A percentile compares a stretch with the other conserved stretches of the same genome.
These are phyloP conservation scores for Aelia acuminata DNA, from an alignment of 2,888 invertebrate species.

Conservation along the genomic window DNA sequence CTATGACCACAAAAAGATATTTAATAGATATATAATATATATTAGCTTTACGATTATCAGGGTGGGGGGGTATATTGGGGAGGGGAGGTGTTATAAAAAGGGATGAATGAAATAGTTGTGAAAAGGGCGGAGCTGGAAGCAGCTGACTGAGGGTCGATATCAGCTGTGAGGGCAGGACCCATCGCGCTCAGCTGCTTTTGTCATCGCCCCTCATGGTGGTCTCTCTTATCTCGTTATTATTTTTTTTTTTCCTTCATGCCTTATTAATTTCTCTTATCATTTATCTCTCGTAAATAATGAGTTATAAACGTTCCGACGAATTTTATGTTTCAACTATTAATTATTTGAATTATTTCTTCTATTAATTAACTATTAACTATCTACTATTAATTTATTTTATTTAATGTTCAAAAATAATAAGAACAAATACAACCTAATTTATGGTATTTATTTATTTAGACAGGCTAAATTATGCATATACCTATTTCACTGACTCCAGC, in stretches of 20 bases:
- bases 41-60: too few species aligned
- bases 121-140: not conserved
- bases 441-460: too few species aligned
- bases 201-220: not conserved
- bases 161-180: conserved; percentile 11
- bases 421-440: too few species aligned
- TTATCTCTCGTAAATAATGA: not conserved
- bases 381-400: too few species aligned
- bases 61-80: too few species aligned
- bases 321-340: not conserved
- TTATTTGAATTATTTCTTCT: too few species aligned
- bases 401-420: too few species aligned
- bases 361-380: too few species aligned
- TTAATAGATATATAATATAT: too few species aligned
- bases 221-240: not conserved
- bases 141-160: conserved; percentile 30
- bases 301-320: not conserved
- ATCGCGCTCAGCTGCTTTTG: conserved; percentile 46
- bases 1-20: too few species aligned
- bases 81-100: not conserved
- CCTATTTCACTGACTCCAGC: too few species aligned
- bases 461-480: too few species aligned
- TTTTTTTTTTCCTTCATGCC: conserved; percentile 6
- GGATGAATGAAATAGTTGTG: not conserved
- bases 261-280: conserved; percentile 12